Base-by-base conservation (phyloP, 1,140 invertebrate genomes). In the Mamestra configurata region DNA sequence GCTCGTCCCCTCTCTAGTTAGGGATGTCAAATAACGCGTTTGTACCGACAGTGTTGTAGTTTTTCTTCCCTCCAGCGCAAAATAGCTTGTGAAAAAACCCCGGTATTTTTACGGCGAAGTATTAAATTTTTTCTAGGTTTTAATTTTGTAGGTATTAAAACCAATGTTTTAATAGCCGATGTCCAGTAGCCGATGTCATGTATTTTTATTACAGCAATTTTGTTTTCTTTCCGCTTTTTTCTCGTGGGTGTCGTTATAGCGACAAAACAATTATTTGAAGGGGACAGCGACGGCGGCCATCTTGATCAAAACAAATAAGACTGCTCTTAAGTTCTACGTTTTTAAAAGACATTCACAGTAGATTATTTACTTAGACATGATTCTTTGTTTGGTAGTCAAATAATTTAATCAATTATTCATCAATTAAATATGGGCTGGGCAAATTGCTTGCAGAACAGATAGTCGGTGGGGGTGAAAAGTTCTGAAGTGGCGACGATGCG, bases 1-100 rank as follows among this genome's bases (percentile, higher is more conserved):
- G 10, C 57, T 70, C 31, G 64, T 64, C 43, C 70, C 55, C n/a
- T 57, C 49, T 20, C 71, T 59, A 40, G 51, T 73, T 57, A 73
- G 71, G 71, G 71, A 22, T 73, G 71, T 57, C 71, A 59, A 73
- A 40, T 73, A 35, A 8, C 15, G 4, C 27, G 49, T 55, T 51
- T 53, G 27, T 24, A 66, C 10, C 43, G 24, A 70, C 37, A 27
- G 22, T 70, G 18, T 11, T 64, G n/a, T 64, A 43, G 37, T 68
- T 46, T 68, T 68, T 46, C 15, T 64, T 18, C n/a, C 1, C 15
- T 37, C 7, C 5, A 18, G n/a, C n/a, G 8, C n/a, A 64, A 64
- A 68, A 7, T 68, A 24, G 40, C 22, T 43, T 43, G 11, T 68
- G 40, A 10, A 46, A 68, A 31, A 31, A 31, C 27, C 5, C 5